Conservation (phyloP, 2,113 vertebrate species). For the Orientallactaga bullata region DNA sequence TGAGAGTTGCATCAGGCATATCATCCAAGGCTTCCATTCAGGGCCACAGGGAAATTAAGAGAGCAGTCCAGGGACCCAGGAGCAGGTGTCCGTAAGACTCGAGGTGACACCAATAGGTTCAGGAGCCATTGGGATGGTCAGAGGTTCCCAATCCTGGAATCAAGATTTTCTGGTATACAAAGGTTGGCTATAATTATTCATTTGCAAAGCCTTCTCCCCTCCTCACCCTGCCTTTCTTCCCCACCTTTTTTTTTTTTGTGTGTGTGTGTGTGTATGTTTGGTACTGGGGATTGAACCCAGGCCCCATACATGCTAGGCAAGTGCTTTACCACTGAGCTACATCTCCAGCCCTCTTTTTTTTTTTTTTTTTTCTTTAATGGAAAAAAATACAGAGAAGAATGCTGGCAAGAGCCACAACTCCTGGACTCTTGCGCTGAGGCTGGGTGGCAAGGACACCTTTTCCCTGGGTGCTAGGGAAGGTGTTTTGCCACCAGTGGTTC, state of each 20-base stretch:
- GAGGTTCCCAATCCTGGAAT: background rate
- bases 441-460: background rate
- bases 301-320: background rate
- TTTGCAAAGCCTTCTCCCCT: background rate
- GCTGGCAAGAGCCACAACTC: background rate
- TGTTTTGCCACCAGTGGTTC: conserved; percentile 12
- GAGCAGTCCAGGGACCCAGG: background rate
- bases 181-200: background rate
- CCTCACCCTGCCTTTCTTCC: background rate
- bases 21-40: background rate
- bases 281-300: background rate
- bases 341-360: background rate
- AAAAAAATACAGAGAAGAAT: background rate
- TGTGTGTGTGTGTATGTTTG: too few relatives aligned
- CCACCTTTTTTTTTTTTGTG: background rate
- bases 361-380: background rate
- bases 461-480: background rate
- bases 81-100: conserved; percentile 8
- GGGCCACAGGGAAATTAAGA: background rate
- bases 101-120: background rate
- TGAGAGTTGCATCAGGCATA: background rate
- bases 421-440: background rate
- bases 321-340: background rate
- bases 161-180: conserved; percentile 18
- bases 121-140: background rate